A percentile compares a stretch with the other conserved stretches of the same genome.
Evolutionary conservation across 2,888 invertebrate species (phyloP).

Genomic region (Eumerus sabulonum): DNA sequence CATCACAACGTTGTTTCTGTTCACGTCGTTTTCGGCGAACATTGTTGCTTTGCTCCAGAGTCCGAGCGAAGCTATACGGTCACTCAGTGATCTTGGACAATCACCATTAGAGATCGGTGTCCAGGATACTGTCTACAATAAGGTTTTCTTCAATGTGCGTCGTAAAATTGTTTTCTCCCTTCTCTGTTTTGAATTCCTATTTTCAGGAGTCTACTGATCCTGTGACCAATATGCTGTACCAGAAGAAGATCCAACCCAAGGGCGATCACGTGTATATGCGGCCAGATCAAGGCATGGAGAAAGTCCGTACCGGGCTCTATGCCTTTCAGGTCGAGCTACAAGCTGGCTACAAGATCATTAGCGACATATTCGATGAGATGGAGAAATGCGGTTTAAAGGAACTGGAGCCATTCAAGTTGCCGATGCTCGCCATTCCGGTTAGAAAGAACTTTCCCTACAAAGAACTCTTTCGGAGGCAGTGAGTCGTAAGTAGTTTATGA

Average conservation of each 20-base stretch:
- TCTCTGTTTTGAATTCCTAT: not conserved
- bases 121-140: conserved; percentile 82
- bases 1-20: conserved; percentile 81
- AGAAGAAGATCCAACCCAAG: conserved; percentile 81
- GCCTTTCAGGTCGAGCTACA: conserved; percentile 83
- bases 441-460: conserved; percentile 81
- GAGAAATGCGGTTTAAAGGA: conserved; percentile 83
- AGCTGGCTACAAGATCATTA: conserved; percentile 82
- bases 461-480: conserved; percentile 80
- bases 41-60: conserved; percentile 83
- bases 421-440: conserved; percentile 81
- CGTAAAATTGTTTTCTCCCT: no score
- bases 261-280: conserved; percentile 81
- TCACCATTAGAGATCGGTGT: conserved; percentile 82
- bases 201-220: conserved; percentile 81
- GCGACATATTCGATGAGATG: conserved; percentile 82
- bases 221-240: conserved; percentile 80
- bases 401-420: conserved; percentile 82
- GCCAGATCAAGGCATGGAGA: conserved; percentile 81
- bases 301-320: conserved; percentile 81
- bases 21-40: conserved; percentile 84
- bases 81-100: conserved; percentile 80
- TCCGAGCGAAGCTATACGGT: conserved; percentile 82
- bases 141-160: conserved; percentile 80
- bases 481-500: conserved; percentile 34